Evolutionary conservation across 2,888 invertebrate genomes (phyloP), one percentile per base, ranked within the genome.

Genomic region (Plagodis pulveraria): DNA sequence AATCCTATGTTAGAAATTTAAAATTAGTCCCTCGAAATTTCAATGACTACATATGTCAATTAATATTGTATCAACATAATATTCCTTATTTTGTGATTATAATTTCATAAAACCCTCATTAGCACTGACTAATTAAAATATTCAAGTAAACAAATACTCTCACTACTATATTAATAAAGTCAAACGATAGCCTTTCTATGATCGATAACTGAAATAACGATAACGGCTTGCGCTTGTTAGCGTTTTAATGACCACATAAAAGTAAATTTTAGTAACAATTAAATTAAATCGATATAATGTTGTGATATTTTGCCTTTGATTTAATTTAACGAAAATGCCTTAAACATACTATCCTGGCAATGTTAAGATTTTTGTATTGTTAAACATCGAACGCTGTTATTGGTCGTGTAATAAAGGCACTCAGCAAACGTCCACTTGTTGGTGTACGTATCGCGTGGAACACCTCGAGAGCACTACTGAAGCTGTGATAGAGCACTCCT

Each of bases 371-470:
- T 22, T 22, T 22, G 22, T 22, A 22, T 22, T 42, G 12, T 42
- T 12, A 12, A 42, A 42, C 12, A 42, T 60, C 41, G 32, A 51
- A 34, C 10, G 11, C 12, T 50, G 45, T 36, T 34, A 46, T 62
- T 49, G 36, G 33, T 53, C 11, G 32, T 44, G 44, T 63, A 61
- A 48, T 46, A 6, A 52, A 62, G 50, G 62, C 55, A 40, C 42
- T 50, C 50, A 45, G 67, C 74, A 80, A 81, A 83, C 84, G 79
- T 80, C 87, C 88, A 88, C 91, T 89, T 89, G 88, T 89, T 86
- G 84, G 80, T 70, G 74, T 71, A 64, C 73, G 78, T 74, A 70
- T 70, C 60, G 66, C 61, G 57, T 43, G 36, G 81, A 79, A 80
- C 72, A 76, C 71, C 77, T 83, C 78, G 73, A 91, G 87, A 76